phyloP scores from a whole-genome alignment of 2,113 vertebrate genomes.

The Phyllopteryx taeniolatus region DNA sequence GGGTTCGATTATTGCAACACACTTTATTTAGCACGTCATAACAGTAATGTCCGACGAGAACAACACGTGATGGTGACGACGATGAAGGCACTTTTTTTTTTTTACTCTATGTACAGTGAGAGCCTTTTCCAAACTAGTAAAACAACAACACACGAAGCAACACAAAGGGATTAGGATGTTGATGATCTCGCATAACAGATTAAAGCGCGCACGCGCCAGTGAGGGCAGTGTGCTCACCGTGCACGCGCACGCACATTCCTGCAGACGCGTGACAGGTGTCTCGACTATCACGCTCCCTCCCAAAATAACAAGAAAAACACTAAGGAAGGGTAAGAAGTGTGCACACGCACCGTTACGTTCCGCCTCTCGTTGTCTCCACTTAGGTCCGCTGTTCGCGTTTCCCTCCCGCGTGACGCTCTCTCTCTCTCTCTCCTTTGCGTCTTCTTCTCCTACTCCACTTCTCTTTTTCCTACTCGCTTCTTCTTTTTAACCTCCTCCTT shows the following conservation, averaged over 20 bases:
- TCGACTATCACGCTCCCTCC: constrained; percentile 35
- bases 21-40: not conserved
- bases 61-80: not conserved
- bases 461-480: constrained; percentile 27
- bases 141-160: constrained; percentile 37
- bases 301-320: constrained; percentile 36
- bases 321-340: not conserved
- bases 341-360: constrained; percentile 64
- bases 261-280: constrained; percentile 61
- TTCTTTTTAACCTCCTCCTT: constrained; percentile 42
- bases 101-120: too few relatives aligned
- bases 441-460: constrained; percentile 25
- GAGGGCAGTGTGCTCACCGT: constrained; percentile 5
- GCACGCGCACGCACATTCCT: constrained; percentile 50
- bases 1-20: constrained; percentile 1
- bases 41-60: not conserved
- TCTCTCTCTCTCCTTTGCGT: constrained; percentile 46
- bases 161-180: constrained; percentile 40
- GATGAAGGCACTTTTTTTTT: not conserved
- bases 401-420: constrained; percentile 44
- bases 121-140: constrained; percentile 13
- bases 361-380: constrained; percentile 52
- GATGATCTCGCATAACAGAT: constrained; percentile 33
- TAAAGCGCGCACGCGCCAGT: constrained; percentile 11
- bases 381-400: constrained; percentile 35